These are phyloP conservation scores for Scaptomyza pallida DNA, from an alignment of 1,140 invertebrate species.

Conservation along the genomic window DNA sequence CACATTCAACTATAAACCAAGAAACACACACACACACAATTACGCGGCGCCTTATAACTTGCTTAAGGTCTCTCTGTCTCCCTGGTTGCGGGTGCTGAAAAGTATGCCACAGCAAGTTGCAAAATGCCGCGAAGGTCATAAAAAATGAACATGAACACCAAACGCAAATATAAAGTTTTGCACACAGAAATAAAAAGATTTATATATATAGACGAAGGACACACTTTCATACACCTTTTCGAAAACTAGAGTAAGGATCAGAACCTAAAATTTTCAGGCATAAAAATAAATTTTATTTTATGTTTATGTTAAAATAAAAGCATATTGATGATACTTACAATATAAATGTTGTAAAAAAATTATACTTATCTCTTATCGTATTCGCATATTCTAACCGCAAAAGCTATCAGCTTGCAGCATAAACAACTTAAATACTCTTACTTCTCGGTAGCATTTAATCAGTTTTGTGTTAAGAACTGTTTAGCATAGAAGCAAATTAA, in stretches of 20 bases:
- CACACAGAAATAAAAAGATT: conserved; percentile 11
- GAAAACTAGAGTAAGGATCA: too few relatives aligned
- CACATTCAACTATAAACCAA: conserved; percentile 49
- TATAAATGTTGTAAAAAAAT: too few relatives aligned
- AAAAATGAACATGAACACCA: conserved; percentile 42
- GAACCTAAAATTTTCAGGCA: too few relatives aligned
- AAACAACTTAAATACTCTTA: neutral
- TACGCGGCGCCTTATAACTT: conserved; percentile 52
- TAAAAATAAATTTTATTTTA: neutral
- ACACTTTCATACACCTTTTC: neutral
- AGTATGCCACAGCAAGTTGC: conserved; percentile 54
- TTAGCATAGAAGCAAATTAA: conserved; percentile 30
- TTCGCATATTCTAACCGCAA: too few relatives aligned
- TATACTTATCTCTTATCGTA: too few relatives aligned
- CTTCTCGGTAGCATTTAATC: neutral
- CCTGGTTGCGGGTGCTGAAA: conserved; percentile 25
- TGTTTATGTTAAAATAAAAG: neutral
- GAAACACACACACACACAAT: neutral
- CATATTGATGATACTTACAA: too few relatives aligned
- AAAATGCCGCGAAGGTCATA: conserved; percentile 52
- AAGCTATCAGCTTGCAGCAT: too few relatives aligned
- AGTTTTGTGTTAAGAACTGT: conserved; percentile 8
- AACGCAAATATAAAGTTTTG: conserved; percentile 50
- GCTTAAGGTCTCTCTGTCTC: conserved; percentile 8
- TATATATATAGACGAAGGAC: neutral